Evolutionary conservation across 1,140 invertebrate species (phyloP).

Genomic region (Drosophila equinoxialis): DNA sequence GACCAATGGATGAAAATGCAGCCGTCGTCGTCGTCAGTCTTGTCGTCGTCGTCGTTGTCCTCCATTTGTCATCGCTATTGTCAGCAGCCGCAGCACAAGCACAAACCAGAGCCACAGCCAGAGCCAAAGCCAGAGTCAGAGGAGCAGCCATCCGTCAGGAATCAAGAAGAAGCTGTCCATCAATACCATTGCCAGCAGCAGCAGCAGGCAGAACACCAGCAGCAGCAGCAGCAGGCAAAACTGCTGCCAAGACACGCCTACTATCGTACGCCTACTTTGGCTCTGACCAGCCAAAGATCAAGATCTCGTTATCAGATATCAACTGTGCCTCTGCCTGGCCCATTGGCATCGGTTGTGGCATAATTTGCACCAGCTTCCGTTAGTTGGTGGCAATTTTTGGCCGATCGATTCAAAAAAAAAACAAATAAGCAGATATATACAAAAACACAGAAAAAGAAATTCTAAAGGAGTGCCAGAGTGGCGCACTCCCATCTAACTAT

Average conservation of each 20-base stretch:
- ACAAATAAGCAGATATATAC: no score
- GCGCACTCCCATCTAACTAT: slow-evolving; percentile 36
- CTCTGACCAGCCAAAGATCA: slow-evolving; percentile 37
- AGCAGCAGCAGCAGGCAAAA: slow-evolving; percentile 41
- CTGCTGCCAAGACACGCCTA: slow-evolving; percentile 47
- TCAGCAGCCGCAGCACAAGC: slow-evolving; percentile 43
- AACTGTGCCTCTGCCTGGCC: slow-evolving; percentile 30
- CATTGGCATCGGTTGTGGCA: slow-evolving; percentile 56
- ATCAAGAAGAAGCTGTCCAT: slow-evolving; percentile 38
- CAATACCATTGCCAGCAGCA: slow-evolving; percentile 30
- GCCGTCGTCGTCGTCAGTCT: slow-evolving; percentile 81
- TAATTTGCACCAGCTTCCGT: slow-evolving; percentile 50
- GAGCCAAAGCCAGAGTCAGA: slow-evolving; percentile 25
- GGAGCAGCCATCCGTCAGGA: slow-evolving; percentile 26
- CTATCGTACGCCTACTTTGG: slow-evolving; percentile 34
- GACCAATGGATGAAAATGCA: slow-evolving; percentile 83
- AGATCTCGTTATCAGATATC: slow-evolving; percentile 26
- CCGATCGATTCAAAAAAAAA: slow-evolving; percentile 10
- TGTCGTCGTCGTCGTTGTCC: slow-evolving; percentile 75
- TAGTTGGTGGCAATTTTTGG: slow-evolving; percentile 29
- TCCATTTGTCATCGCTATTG: slow-evolving; percentile 78
- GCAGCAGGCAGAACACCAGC: not conserved
- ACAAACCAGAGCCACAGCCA: slow-evolving; percentile 26
- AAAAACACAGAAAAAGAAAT: slow-evolving; percentile 7
- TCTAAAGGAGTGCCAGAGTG: slow-evolving; percentile 29